Conservation (phyloP, 2,888 invertebrate species). For the Drosophila ezoana region DNA sequence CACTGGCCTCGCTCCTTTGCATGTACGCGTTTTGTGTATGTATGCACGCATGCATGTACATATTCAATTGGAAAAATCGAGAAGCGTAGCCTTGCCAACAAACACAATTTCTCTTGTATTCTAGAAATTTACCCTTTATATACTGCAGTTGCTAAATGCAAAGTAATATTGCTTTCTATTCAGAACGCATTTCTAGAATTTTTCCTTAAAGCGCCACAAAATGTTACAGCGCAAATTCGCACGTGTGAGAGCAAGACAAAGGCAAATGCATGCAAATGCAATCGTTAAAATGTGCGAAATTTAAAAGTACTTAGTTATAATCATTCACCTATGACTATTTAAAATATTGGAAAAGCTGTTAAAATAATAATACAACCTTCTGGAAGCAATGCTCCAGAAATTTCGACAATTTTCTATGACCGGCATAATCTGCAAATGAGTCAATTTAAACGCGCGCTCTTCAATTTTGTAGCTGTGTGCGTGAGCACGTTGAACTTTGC, state of each 20-base stretch:
- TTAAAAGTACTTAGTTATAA: neutral
- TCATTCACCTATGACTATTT: too few species aligned
- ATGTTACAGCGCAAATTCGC: neutral
- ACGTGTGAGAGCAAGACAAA: constrained; percentile 8
- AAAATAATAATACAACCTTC: too few species aligned
- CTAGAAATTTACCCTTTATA: constrained; percentile 11
- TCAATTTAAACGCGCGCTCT: constrained; percentile 11
- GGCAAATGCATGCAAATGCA: constrained; percentile 30
- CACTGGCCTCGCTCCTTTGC: too few species aligned
- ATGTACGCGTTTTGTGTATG: neutral
- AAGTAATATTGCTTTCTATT: neutral
- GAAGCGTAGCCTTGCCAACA: constrained; percentile 19
- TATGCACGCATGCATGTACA: constrained; percentile 1
- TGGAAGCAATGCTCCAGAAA: constrained; percentile 30
- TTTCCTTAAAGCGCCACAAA: neutral
- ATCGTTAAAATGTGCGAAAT: neutral
- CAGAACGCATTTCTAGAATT: constrained; percentile 24
- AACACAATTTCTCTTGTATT: neutral
- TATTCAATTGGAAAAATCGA: constrained; percentile 25
- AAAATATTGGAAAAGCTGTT: too few species aligned
- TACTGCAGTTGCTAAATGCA: neutral
- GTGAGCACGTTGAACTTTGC: neutral
- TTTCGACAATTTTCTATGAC: constrained; percentile 16
- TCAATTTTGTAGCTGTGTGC: neutral
- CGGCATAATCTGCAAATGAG: constrained; percentile 40